phyloP scores from a whole-genome alignment of 1,140 invertebrate genomes.

The Hylaeus anthracinus region DNA sequence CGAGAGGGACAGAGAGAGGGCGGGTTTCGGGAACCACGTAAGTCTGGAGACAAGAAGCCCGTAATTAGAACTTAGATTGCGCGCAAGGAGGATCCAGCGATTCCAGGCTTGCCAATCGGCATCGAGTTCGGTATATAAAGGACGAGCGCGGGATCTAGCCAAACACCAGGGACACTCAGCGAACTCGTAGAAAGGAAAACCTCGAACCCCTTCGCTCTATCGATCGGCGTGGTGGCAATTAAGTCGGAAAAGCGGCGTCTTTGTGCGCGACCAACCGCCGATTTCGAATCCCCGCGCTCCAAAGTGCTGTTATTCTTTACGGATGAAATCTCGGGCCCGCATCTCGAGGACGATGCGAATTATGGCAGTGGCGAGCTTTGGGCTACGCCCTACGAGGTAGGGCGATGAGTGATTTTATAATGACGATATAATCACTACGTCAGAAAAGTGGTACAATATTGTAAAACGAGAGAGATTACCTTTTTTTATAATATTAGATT shows the following conservation, averaged over 20 bases:
- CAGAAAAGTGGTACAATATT: no score
- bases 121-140: conserved; percentile 6
- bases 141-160: background rate
- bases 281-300: background rate
- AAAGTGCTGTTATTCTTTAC: background rate
- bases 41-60: conserved; percentile 66
- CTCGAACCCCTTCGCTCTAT: conserved; percentile 21
- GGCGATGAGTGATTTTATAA: no score
- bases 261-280: background rate
- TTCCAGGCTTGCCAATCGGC: background rate
- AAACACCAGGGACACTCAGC: conserved; percentile 22
- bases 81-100: conserved; percentile 49
- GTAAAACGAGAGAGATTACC: no score
- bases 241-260: background rate
- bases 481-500: no score
- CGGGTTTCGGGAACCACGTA: conserved; percentile 64
- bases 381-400: no score
- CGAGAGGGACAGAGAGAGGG: conserved; percentile 9
- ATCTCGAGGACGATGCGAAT: no score
- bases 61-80: conserved; percentile 70
- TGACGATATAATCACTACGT: no score
- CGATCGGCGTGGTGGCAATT: conserved; percentile 12
- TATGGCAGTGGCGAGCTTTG: no score
- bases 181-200: background rate
- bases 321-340: background rate